Base-by-base conservation (phyloP, 2,888 invertebrate genomes). In the Heliconius erato region DNA sequence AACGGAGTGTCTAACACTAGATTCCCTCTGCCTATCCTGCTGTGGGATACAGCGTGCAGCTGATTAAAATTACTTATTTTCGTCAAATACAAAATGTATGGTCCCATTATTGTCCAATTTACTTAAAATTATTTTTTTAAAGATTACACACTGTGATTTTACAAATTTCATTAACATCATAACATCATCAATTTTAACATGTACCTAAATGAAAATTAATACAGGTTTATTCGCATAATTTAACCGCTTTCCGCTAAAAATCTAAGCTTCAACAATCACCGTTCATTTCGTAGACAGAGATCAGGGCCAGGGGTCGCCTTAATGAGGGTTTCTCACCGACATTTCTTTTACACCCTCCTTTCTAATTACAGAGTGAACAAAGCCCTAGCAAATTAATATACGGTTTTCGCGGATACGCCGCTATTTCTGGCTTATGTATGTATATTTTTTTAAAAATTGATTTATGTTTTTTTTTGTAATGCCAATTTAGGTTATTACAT, bases 331-430 rank as follows among this genome's bases (percentile, higher is more conserved):
- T 85, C 84, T 79, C 80, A 83, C 82, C 86, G 86, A 86, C 86
- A 86, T 89, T 88, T 89, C 88, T 88, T 88, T 87, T 82, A 87
- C 86, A 79, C 86, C 86, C 86, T 85, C 86, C 86, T 86, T 86
- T 86, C 87, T 89, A 89, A 90, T 90, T 90, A 88, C 87, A 83
- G 80, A 80, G 85, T 85, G 86, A 88, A 89, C 88, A 89, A 90
- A 88, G 88, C 87, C 85, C 81, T 83, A 83, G 85, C 86, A 85
- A 88, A 88, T 87, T 87, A 88, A 87, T 85, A 85, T 85, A 74
- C 77, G 83, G 81, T 77, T 82, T 80, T 81, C 79, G 79, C 54
- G 69, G 74, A 72, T 72, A 28, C 40, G n/a, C 68, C 59, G 40
- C 54, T 76, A 65, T 59, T 59, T 59, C 67, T 69, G 68, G 26